These are phyloP conservation scores for Tenthredo scrophulariae DNA, from an alignment of 2,888 invertebrate genomes.

Conservation along the genomic window DNA sequence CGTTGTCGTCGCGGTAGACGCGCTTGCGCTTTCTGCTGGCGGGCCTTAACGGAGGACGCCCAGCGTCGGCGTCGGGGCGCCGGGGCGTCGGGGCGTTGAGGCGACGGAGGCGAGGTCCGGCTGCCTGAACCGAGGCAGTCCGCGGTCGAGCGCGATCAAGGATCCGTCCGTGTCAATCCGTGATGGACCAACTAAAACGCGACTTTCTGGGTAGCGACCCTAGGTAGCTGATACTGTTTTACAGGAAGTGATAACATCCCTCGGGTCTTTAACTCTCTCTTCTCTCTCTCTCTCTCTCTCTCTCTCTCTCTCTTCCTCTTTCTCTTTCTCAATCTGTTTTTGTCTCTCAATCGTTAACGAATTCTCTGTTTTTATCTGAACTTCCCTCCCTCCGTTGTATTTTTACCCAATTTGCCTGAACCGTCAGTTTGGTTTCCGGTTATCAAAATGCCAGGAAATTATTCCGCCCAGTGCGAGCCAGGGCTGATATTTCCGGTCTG, in stretches of 20 bases:
- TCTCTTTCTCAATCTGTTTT: background rate
- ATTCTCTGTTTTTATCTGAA: background rate
- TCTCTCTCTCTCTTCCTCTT: background rate
- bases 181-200: conserved; percentile 47
- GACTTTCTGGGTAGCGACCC: conserved; percentile 46
- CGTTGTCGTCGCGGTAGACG: conserved; percentile 24
- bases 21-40: conserved; percentile 50
- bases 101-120: conserved; percentile 48
- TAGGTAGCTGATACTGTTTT: conserved; percentile 27
- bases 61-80: conserved; percentile 52
- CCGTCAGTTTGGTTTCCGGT: background rate
- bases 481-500: conserved; percentile 95
- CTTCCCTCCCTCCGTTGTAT: background rate
- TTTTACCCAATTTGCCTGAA: background rate
- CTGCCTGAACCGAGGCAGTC: conserved; percentile 45
- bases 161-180: conserved; percentile 40
- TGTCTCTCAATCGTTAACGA: background rate
- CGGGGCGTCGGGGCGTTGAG: conserved; percentile 50
- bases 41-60: conserved; percentile 39
- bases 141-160: conserved; percentile 48
- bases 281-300: background rate
- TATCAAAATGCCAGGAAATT: conserved; percentile 71
- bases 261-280: background rate
- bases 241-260: conserved; percentile 29
- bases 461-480: conserved; percentile 83